Evolutionary conservation across 2,113 vertebrate species (phyloP).

Genomic region (Microcebus murinus): DNA sequence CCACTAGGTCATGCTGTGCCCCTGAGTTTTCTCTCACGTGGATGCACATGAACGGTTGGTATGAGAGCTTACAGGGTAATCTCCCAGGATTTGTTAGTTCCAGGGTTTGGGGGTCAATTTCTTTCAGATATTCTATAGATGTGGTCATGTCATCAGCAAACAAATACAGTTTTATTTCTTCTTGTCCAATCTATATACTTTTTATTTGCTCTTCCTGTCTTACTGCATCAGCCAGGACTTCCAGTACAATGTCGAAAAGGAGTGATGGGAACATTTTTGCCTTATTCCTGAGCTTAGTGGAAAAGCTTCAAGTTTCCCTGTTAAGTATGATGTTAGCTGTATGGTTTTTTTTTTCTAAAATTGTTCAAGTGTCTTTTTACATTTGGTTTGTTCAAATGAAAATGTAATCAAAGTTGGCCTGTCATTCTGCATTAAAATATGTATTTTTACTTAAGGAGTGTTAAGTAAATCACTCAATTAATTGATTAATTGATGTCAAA

Average conservation of each 20-base stretch:
- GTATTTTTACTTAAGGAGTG: not conserved
- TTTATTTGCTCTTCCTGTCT: not conserved
- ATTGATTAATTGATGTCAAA: not conserved
- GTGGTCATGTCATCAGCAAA: not conserved
- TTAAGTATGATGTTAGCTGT: not conserved
- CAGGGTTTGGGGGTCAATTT: not conserved
- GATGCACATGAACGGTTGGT: not conserved
- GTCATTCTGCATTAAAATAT: not conserved
- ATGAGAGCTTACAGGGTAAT: not conserved
- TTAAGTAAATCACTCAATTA: not conserved
- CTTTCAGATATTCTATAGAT: not conserved
- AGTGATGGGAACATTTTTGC: not conserved
- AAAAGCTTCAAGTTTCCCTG: not conserved
- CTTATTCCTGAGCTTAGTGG: not conserved
- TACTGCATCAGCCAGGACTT: not conserved
- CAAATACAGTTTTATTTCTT: not conserved
- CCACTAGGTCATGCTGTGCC: too few species aligned
- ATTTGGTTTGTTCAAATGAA: not conserved
- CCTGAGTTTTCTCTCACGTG: not conserved
- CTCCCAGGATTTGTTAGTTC: not conserved
- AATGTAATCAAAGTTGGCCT: not conserved
- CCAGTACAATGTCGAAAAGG: not conserved
- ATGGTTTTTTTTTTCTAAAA: not conserved
- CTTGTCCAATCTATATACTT: not conserved
- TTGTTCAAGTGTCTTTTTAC: not conserved